Evolutionary conservation across 2,888 invertebrate genomes (phyloP), one percentile per base, ranked within the genome.

Genomic region (Eledona agricola): DNA sequence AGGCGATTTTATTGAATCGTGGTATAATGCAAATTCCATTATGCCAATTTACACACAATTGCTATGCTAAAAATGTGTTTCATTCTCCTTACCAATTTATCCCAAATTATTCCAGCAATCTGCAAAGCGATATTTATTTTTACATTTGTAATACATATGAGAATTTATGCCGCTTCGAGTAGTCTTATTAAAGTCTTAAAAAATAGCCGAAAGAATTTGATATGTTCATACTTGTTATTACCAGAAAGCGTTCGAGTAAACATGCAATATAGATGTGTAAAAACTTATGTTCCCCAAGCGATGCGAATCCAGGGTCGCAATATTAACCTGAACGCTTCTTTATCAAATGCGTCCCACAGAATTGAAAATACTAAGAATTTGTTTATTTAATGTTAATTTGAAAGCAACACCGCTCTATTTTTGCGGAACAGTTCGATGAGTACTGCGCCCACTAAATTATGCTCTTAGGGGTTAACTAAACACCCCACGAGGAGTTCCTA

Each of bases 201-300:
- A 31, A 31, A 10, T 2, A 4, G 31, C 15, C 13, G 15, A 25
- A 38, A 25, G 28, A 42, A 42, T 22, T 5, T 4, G 31, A 42
- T 11, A 29, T 42, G 29, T 42, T 42, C 22, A 31, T 42, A 42
- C 31, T 42, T 42, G 31, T 42, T n/a, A 20, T 42, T 29, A 20
- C 42, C 20, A 11, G 19, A 28, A 42, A 40, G 42, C 29, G 29
- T 31, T 22, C 31, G 22, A 42, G 42, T 42, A 42, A 42, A 42
- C 22, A 42, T 9, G 7, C 15, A 37, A 37, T 42, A 42, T 42
- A 42, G 31, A 42, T 42, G 29, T 42, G 29, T 42, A 31, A 31
- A 42, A 28, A 31, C 29, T 12, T 12, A 29, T 20, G 16, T 42
- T 42, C 31, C 15, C n/a, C n/a, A n/a, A n/a, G n/a, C 31, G 42